Percentiles rank a stretch among this genome's conserved stretches.
These are phyloP conservation scores for Sussaba pulchella DNA, from an alignment of 2,888 invertebrate species.

Conservation along the genomic window DNA sequence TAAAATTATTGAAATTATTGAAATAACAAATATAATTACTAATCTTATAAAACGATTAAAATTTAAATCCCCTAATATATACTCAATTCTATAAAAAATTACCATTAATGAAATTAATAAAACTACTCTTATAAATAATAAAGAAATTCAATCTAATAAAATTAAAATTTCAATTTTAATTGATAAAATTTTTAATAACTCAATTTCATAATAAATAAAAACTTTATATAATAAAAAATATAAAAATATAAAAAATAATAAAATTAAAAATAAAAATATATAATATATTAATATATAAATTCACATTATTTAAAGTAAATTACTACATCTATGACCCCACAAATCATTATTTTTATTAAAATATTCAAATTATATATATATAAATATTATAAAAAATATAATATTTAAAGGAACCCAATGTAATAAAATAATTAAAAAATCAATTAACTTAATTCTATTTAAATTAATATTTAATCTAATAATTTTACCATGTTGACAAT, in stretches of 20 bases:
- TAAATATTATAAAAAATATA: conserved; percentile 85
- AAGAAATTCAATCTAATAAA: conserved; percentile 88
- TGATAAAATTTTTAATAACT: conserved; percentile 86
- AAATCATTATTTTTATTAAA: conserved; percentile 90
- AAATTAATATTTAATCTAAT: conserved; percentile 84
- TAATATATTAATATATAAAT: conserved; percentile 84
- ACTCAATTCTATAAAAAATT: conserved; percentile 82
- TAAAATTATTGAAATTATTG: conserved; percentile 89
- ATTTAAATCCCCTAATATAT: conserved; percentile 87
- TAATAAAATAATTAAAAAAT: conserved; percentile 87
- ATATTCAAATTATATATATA: conserved; percentile 87
- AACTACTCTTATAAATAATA: conserved; percentile 88
- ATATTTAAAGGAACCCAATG: conserved; percentile 89
- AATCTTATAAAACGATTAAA: conserved; percentile 88
- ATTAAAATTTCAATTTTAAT: conserved; percentile 85
- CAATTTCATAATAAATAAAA: conserved; percentile 86
- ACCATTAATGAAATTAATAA: conserved; percentile 87
- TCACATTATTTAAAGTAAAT: conserved; percentile 84
- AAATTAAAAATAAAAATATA: conserved; percentile 83
- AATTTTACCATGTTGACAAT: conserved; percentile 87
- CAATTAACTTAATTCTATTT: conserved; percentile 80
- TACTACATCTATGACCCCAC: conserved; percentile 86
- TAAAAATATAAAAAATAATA: conserved; percentile 78
- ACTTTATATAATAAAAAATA: conserved; percentile 82
- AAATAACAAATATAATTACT: conserved; percentile 88